Evolutionary conservation across 2,797 vertebrate genomes (phyloP), one percentile per base, ranked within the genome.

Genomic region (Euphonia xanthogaster): DNA sequence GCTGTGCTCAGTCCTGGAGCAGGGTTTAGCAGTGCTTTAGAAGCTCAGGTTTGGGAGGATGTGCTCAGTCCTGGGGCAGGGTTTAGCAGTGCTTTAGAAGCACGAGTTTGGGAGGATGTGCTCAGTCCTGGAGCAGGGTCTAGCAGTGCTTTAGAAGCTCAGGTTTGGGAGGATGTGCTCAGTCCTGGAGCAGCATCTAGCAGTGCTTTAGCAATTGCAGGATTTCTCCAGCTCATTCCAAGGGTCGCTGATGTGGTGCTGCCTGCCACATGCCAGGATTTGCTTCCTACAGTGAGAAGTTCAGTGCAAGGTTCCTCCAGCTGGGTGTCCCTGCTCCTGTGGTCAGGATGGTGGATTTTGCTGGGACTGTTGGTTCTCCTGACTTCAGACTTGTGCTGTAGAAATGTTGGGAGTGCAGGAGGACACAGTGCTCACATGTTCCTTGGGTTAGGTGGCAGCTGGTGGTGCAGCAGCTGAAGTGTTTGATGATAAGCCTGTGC

Each of bases 341-440:
- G 40, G 7, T 48, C 20, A 37, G 44, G 42, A 21, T 55, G 30
- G 8, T 24, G 28, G 2, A 3, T 47, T 86, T 88, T 50, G 48
- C 12, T 68, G 62, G 30, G 27, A 14, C 20, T 50, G 0, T 11
- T 76, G 20, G 7, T 13, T 72, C 12, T 74, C 24, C 39, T 73
- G 72, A 39, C 44, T 50, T 78, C 9, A 37, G 2, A 28, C 58
- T 75, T 20, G 20, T 50, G 4, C 39, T 76, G 10, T 42, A 15
- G 42, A 51, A 25, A 10, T 47, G 35, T 54, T 57, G 22, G 22
- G 22, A 60, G 10, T 39, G 9, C 14, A n/a, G 15, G 10, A 79
- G 7, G 28, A 55, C 2, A 3, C 3, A 3, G 0, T 16, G 4
- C 51, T 77, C 25, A 48, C 2, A 1, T 6, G 7, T 16, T 48